phyloP scores from a whole-genome alignment of 2,113 vertebrate genomes.

The mouse (Mus musculus) region DNA sequence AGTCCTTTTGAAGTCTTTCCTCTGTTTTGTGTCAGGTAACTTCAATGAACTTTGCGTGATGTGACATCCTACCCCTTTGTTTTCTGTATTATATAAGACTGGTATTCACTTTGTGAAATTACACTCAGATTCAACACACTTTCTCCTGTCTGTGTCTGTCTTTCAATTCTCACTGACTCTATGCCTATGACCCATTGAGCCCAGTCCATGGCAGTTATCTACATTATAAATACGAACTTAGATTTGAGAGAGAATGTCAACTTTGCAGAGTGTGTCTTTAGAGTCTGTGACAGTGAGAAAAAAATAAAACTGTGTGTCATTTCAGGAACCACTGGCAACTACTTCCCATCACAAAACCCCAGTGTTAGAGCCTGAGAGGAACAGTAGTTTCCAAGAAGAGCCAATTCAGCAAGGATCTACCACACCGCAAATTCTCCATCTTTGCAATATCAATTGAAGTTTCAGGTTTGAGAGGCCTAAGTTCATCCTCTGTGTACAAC shows the following conservation, averaged over 20 bases:
- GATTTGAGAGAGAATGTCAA: neutral
- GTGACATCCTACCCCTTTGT: too few species aligned
- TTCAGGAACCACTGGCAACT: neutral
- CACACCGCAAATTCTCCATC: too few species aligned
- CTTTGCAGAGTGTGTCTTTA: neutral
- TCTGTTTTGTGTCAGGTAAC: too few species aligned
- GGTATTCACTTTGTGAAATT: too few species aligned
- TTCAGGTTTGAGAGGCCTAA: neutral
- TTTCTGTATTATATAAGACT: too few species aligned
- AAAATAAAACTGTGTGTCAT: neutral
- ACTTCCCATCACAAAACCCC: neutral
- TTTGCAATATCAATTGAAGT: neutral
- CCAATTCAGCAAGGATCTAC: fast-evolving
- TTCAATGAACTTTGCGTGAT: too few species aligned
- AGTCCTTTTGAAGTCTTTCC: too few species aligned
- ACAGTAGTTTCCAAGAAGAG: neutral
- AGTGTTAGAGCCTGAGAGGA: neutral
- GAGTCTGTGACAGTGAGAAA: neutral
- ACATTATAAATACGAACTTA: neutral
- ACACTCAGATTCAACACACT: too few species aligned
- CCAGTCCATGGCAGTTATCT: neutral
- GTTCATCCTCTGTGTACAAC: neutral
- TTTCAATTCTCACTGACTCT: too few species aligned
- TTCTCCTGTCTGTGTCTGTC: too few species aligned
- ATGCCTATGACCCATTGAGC: too few species aligned